Evolutionary conservation across 2,888 invertebrate genomes (phyloP).

Genomic region (Papilio demoleus): DNA sequence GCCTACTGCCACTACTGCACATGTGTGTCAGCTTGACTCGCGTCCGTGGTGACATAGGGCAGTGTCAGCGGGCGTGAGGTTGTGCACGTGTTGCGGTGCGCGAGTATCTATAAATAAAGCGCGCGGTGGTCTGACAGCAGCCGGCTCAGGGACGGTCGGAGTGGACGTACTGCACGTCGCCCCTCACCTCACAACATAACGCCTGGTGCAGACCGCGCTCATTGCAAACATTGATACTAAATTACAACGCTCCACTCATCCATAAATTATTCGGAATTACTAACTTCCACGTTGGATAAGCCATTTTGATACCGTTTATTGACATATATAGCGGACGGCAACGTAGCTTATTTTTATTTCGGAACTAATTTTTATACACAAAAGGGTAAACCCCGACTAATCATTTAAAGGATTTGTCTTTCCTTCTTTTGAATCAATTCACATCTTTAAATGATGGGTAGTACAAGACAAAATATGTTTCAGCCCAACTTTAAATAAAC

Average conservation of each 20-base stretch:
- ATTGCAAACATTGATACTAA: no score
- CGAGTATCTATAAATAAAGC: constrained; percentile 12
- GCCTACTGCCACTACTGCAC: no score
- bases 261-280: neutral
- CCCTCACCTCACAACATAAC: neutral
- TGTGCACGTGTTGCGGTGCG: constrained; percentile 7
- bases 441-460: no score
- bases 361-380: neutral
- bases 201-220: no score
- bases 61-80: neutral
- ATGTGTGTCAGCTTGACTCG: neutral
- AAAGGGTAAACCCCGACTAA: neutral
- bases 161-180: neutral
- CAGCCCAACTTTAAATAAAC: no score
- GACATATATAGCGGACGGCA: no score
- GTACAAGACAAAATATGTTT: no score
- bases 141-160: neutral
- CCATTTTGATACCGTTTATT: neutral
- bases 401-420: neutral
- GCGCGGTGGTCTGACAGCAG: neutral
- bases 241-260: no score
- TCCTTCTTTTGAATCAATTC: no score
- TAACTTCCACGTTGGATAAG: neutral
- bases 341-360: neutral
- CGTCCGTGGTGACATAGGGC: neutral